These are phyloP conservation scores for Varanus salvator DNA, from an alignment of 2,113 vertebrate genomes.

Conservation along the genomic window DNA sequence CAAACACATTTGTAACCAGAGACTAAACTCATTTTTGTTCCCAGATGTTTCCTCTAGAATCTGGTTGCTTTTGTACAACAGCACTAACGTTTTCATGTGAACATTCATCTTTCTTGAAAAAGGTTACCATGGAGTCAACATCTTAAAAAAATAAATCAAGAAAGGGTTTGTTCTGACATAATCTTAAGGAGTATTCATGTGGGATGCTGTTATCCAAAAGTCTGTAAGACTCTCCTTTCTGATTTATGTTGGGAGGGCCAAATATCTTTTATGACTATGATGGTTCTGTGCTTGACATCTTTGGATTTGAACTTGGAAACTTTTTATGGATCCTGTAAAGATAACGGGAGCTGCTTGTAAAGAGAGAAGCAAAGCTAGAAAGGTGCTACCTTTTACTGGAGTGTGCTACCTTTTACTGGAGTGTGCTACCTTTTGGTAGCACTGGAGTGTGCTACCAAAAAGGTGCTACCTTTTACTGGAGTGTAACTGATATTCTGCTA, in stretches of 20 bases:
- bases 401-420: not conserved
- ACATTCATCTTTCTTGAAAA: not conserved
- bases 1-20: not conserved
- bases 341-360: not conserved
- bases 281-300: slow-evolving; percentile 18
- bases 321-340: slow-evolving; percentile 6
- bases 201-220: not conserved
- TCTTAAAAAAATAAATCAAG: not conserved
- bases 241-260: slow-evolving; percentile 5
- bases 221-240: not conserved
- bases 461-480: not conserved
- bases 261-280: not conserved
- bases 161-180: not conserved
- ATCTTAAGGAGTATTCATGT: not conserved
- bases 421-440: no score
- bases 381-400: not conserved
- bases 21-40: not conserved
- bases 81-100: not conserved
- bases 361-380: not conserved
- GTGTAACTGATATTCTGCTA: slow-evolving; percentile 5
- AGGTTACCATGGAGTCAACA: not conserved
- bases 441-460: no score
- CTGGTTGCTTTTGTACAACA: not conserved
- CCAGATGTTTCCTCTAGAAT: not conserved
- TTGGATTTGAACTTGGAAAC: not conserved